phyloP scores from a whole-genome alignment of 2,797 vertebrate species.

The Pseudochromis fuscus region DNA sequence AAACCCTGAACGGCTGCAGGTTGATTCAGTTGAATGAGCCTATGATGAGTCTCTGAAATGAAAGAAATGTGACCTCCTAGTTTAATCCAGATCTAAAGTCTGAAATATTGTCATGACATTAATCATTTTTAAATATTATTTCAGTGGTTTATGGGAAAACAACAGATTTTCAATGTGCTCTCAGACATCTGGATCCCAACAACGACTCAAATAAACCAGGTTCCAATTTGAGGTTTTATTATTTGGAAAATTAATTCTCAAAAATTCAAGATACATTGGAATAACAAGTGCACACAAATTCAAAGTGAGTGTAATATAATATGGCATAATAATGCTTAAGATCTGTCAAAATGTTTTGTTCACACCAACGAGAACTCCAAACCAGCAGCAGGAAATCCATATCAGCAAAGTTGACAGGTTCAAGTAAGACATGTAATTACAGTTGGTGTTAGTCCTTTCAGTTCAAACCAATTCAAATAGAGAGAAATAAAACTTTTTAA shows the following conservation, averaged over 20 bases:
- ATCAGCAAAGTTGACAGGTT: conserved; percentile 63
- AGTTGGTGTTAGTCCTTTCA: conserved; percentile 65
- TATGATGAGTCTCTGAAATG: no score
- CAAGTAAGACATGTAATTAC: conserved; percentile 75
- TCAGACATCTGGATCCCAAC: background rate
- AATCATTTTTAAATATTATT: background rate
- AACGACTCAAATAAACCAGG: conserved; percentile 2
- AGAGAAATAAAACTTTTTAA: conserved; percentile 28
- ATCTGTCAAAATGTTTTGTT: conserved; percentile 52
- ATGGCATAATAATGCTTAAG: conserved; percentile 53
- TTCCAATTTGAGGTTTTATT: conserved; percentile 78
- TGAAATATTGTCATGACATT: no score
- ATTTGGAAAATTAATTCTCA: conserved; percentile 84
- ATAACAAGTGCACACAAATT: conserved; percentile 75
- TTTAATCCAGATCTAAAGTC: no score
- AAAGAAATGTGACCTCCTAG: no score
- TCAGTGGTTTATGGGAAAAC: background rate
- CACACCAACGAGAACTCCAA: conserved; percentile 49
- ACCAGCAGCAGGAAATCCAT: conserved; percentile 66
- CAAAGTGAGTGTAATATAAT: conserved; percentile 66
- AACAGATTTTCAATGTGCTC: background rate
- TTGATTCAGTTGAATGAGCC: no score
- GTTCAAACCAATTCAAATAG: conserved; percentile 63
- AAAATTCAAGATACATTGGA: conserved; percentile 78
- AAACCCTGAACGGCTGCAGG: no score